Conservation (phyloP, 2,797 vertebrate genomes). For the Eospalax fontanierii region DNA sequence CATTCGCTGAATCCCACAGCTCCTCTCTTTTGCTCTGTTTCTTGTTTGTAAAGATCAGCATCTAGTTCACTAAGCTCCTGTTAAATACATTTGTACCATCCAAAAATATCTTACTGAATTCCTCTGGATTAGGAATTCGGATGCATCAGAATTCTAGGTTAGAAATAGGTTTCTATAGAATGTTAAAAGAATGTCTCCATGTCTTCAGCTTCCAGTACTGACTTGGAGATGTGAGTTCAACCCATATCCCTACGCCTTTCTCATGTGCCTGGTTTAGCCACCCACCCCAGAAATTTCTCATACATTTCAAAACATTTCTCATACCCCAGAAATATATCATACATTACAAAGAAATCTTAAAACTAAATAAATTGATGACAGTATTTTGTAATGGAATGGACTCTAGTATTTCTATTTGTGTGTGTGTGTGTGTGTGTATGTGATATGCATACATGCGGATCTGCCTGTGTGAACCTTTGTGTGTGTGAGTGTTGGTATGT, state of each 20-base stretch:
- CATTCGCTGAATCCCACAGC: not conserved
- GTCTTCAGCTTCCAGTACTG: not conserved
- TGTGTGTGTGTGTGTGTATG: not conserved
- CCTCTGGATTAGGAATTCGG: not conserved
- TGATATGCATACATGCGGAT: not conserved
- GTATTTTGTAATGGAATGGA: not conserved
- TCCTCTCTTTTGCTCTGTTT: not conserved
- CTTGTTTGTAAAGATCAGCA: not conserved
- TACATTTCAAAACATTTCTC: not conserved
- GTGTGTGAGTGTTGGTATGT: not conserved
- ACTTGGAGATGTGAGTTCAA: not conserved
- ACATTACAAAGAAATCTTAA: constrained; percentile 19
- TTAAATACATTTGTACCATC: not conserved
- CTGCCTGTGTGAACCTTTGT: not conserved
- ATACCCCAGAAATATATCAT: not conserved
- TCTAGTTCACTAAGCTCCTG: not conserved
- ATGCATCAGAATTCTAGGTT: not conserved
- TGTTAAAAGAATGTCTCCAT: not conserved
- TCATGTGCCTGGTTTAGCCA: not conserved
- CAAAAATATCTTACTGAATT: not conserved
- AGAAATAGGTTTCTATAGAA: constrained; percentile 14
- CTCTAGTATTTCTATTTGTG: not conserved
- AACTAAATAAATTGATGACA: not conserved
- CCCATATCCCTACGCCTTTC: not conserved
- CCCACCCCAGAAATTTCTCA: not conserved